phyloP scores from a whole-genome alignment of 2,113 vertebrate species.

The Poecile atricapillus region DNA sequence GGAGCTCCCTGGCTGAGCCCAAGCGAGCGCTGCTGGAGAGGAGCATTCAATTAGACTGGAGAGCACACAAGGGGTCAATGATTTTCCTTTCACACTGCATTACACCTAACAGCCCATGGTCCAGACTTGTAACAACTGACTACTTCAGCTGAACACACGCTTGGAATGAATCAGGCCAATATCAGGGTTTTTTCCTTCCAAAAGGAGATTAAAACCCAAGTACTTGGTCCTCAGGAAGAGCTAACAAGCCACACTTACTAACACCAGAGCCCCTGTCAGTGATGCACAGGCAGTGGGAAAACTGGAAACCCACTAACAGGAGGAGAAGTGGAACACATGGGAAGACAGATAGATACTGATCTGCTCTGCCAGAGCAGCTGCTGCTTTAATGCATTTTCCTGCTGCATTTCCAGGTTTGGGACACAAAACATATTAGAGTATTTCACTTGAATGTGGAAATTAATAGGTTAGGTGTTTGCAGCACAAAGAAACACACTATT shows the following conservation, averaged over 20 bases:
- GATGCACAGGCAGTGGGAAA: background rate
- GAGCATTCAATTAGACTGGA: constrained; percentile 42
- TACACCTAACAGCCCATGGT: constrained; percentile 5
- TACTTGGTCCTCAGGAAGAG: background rate
- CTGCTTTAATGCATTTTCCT: constrained; percentile 10
- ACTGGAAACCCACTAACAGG: background rate
- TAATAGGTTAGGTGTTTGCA: background rate
- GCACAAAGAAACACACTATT: background rate
- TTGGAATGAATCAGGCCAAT: background rate
- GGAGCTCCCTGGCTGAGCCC: background rate
- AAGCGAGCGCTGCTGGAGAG: background rate
- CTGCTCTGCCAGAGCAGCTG: background rate
- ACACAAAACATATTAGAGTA: background rate
- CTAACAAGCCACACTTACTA: background rate
- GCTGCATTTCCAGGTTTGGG: background rate
- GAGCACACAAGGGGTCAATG: constrained; percentile 36
- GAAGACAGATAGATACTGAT: background rate
- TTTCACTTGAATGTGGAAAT: constrained; percentile 3
- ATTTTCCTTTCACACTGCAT: constrained; percentile 45
- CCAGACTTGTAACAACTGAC: background rate
- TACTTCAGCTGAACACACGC: background rate
- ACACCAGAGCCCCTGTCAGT: background rate
- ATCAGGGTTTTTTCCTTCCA: background rate
- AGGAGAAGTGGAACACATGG: background rate
- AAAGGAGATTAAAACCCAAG: background rate